phyloP scores from a whole-genome alignment of 37 sponge, comb jelly and placozoan species.

The Beroe forskalii region DNA sequence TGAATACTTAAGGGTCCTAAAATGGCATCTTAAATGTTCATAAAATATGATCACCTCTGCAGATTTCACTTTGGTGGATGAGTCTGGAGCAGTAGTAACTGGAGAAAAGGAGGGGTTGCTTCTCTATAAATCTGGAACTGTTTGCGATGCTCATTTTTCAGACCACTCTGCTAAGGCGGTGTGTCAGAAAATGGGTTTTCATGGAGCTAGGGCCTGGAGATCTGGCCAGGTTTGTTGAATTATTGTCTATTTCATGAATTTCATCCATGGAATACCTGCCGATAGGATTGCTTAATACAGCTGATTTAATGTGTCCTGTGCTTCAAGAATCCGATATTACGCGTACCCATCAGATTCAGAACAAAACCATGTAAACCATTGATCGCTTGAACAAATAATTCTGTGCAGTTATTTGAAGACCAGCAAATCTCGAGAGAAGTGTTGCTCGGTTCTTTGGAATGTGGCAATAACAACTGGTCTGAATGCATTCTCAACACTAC shows the following conservation, averaged over 20 bases:
- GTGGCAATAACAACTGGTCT: not conserved
- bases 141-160: not conserved
- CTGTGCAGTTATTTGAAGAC: not conserved
- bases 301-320: too few species aligned
- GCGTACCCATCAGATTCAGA: too few species aligned
- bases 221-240: not conserved
- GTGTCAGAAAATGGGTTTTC: conserved; percentile 9
- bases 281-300: too few species aligned
- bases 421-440: not conserved
- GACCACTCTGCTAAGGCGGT: not conserved
- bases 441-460: not conserved
- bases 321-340: too few species aligned
- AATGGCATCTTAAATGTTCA: not conserved
- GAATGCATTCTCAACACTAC: not conserved
- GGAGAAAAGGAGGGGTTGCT: not conserved
- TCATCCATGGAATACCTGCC: too few species aligned
- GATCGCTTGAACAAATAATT: too few species aligned
- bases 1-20: not conserved
- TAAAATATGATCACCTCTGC: not conserved
- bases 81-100: not conserved
- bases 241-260: too few species aligned
- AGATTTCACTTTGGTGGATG: conserved; percentile 5
- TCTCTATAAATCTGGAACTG: conserved; percentile 2
- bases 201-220: not conserved
- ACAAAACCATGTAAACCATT: too few species aligned